A percentile compares a stretch with the other conserved stretches of the same genome.
phyloP scores from a whole-genome alignment of 1,140 invertebrate genomes.

The Pseudobourletiella spinata region DNA sequence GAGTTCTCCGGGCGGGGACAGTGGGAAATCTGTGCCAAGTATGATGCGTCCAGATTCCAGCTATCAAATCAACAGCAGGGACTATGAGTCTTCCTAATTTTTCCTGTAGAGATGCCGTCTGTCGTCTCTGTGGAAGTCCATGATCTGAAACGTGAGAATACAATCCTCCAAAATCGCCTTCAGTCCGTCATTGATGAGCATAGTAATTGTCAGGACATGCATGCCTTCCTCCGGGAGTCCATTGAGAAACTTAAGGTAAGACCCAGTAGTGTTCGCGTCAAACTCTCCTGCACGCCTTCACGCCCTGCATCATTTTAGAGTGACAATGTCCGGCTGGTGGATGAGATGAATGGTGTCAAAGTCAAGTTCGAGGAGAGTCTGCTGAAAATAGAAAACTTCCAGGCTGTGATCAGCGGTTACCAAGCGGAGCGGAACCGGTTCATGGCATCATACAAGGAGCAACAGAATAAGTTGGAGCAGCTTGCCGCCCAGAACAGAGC shows the following conservation, averaged over 20 bases:
- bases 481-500: background rate
- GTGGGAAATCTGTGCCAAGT: too few relatives aligned
- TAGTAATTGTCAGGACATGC: slow-evolving; percentile 15
- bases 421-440: slow-evolving; percentile 8
- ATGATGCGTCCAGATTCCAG: too few relatives aligned
- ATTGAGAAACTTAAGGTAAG: slow-evolving; percentile 16
- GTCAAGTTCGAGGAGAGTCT: slow-evolving; percentile 6
- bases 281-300: background rate
- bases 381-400: slow-evolving; percentile 6
- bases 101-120: slow-evolving; percentile 11
- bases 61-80: too few relatives aligned
- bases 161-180: background rate
- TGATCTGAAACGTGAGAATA: slow-evolving; percentile 11
- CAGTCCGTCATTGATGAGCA: background rate
- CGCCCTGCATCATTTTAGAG: slow-evolving; percentile 5
- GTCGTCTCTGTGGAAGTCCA: slow-evolving; percentile 16
- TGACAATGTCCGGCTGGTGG: slow-evolving; percentile 7
- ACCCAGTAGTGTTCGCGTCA: too few relatives aligned
- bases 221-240: slow-evolving; percentile 13
- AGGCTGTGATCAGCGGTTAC: slow-evolving; percentile 9
- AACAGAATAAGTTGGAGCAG: slow-evolving; percentile 3
- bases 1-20: too few relatives aligned
- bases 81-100: too few relatives aligned
- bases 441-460: background rate
- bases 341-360: slow-evolving; percentile 5